Evolutionary conservation across 2,888 invertebrate species (phyloP), one percentile per base, ranked within the genome.

Genomic region (Thalpophila matura): DNA sequence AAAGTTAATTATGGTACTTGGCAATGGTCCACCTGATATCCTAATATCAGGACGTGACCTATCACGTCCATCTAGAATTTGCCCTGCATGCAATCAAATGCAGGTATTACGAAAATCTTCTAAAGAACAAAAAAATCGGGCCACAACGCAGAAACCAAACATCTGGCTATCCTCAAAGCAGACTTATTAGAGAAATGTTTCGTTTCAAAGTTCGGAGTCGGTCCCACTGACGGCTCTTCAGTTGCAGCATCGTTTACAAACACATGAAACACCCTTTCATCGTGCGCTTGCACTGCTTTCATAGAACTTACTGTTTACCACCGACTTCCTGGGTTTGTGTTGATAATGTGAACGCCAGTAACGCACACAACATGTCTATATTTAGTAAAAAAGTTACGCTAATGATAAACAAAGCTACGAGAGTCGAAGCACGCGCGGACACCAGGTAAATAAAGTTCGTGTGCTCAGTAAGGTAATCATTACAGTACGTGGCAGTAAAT

Each of bases 251-350:
- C 58, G 78, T 80, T 81, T 81, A 80, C 81, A 83, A 84, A 86
- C 79, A 85, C 63, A 74, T 77, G 79, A 81, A 80, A 82, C 69
- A 79, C 83, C 85, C 83, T 85, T 84, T 84, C 85, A 86, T 81
- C 84, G 75, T 78, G 56, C 62, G 69, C 57, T 49, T 71, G 55
- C 61, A 64, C 53, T 51, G 85, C 84, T 86, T 89, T 86, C 84
- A 88, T 85, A 81, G 87, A 87, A 88, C 82, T 73, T 63, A 64
- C 73, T 90, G 91, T 91, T 91, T 90, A 89, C 83, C 68, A 77
- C 74, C 31, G 65, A 80, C 85, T 86, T 88, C 90, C 90, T 86
- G 84, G 77, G 77, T 77, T 82, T 79, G 79, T 80, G 61, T 80
- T 76, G 80, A 79, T 80, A 81, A 75, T 61, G 56, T 59, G 45